These are phyloP conservation scores for Eupithecia dodoneata DNA, from an alignment of 2,888 invertebrate species.

Conservation along the genomic window DNA sequence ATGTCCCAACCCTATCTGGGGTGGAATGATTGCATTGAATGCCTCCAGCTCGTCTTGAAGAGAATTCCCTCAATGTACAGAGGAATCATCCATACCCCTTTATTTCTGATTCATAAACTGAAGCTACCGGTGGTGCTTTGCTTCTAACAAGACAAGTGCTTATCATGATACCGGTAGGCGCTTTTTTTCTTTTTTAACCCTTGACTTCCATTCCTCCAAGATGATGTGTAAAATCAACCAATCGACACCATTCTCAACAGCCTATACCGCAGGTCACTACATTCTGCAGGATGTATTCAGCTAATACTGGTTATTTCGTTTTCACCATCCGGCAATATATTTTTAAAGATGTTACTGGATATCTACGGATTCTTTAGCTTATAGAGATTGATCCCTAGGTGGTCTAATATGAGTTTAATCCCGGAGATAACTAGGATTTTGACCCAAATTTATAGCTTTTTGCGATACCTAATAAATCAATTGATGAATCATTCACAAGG, in stretches of 20 bases:
- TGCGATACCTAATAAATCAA: too few relatives aligned
- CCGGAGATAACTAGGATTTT: too few relatives aligned
- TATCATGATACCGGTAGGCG: not conserved
- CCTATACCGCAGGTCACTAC: too few relatives aligned
- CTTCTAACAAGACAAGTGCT: not conserved
- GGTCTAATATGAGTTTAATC: too few relatives aligned
- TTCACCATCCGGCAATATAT: too few relatives aligned
- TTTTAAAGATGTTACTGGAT: too few relatives aligned
- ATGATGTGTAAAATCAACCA: not conserved
- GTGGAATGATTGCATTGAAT: slow-evolving; percentile 74
- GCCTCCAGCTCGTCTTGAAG: slow-evolving; percentile 56
- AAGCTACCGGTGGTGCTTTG: not conserved
- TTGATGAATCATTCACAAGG: not conserved
- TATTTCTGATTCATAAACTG: not conserved
- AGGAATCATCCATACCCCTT: not conserved
- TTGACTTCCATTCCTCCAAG: not conserved
- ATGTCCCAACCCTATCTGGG: slow-evolving; percentile 68
- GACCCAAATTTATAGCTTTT: too few relatives aligned
- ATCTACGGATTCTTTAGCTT: too few relatives aligned
- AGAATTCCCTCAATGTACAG: slow-evolving; percentile 4
- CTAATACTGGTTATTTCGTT: too few relatives aligned
- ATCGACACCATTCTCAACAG: not conserved
- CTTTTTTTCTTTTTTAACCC: not conserved
- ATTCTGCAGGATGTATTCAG: too few relatives aligned
- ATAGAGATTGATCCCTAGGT: too few relatives aligned